Evolutionary conservation across 2,888 invertebrate species (phyloP).

Genomic region (Drosophila diplacantha): DNA sequence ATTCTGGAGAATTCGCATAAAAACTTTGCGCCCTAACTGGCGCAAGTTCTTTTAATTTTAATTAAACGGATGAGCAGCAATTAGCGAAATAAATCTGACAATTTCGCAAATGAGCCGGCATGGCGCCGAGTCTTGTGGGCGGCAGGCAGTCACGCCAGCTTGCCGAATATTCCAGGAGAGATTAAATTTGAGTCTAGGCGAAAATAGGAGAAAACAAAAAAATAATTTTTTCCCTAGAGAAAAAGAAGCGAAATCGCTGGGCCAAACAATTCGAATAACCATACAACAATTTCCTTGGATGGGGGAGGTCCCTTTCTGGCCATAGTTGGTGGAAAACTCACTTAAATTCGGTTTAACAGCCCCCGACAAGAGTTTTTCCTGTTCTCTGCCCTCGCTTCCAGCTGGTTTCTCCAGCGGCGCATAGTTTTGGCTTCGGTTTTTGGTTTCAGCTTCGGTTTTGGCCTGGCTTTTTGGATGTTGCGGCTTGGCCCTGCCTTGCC

Average conservation of each 20-base stretch:
- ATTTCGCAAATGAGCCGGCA: slow-evolving; percentile 64
- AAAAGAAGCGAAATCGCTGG: neutral
- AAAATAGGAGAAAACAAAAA: slow-evolving; percentile 21
- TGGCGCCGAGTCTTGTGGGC: slow-evolving; percentile 31
- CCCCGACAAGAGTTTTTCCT: slow-evolving; percentile 27
- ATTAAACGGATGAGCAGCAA: slow-evolving; percentile 72
- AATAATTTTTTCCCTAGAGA: slow-evolving; percentile 10
- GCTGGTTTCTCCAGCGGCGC: slow-evolving; percentile 39
- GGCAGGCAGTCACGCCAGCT: slow-evolving; percentile 12
- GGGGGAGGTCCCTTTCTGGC: neutral
- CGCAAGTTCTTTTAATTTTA: slow-evolving; percentile 65
- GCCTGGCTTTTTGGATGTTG: slow-evolving; percentile 36
- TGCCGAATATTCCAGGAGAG: slow-evolving; percentile 34
- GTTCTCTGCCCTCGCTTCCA: slow-evolving; percentile 20
- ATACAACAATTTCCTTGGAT: slow-evolving; percentile 14
- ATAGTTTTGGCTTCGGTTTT: slow-evolving; percentile 43
- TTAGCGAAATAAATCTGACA: slow-evolving; percentile 71
- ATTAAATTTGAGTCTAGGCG: slow-evolving; percentile 22
- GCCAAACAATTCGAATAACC: slow-evolving; percentile 34
- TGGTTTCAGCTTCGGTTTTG: slow-evolving; percentile 37
- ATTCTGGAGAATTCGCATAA: slow-evolving; percentile 50
- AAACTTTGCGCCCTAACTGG: slow-evolving; percentile 51
- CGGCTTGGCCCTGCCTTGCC: slow-evolving; percentile 22
- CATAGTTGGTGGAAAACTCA: slow-evolving; percentile 17
- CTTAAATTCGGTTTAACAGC: slow-evolving; percentile 50